Evolutionary conservation across 2,797 vertebrate genomes (phyloP), one percentile per base, ranked within the genome.

Genomic region (Poeciliopsis infans): DNA sequence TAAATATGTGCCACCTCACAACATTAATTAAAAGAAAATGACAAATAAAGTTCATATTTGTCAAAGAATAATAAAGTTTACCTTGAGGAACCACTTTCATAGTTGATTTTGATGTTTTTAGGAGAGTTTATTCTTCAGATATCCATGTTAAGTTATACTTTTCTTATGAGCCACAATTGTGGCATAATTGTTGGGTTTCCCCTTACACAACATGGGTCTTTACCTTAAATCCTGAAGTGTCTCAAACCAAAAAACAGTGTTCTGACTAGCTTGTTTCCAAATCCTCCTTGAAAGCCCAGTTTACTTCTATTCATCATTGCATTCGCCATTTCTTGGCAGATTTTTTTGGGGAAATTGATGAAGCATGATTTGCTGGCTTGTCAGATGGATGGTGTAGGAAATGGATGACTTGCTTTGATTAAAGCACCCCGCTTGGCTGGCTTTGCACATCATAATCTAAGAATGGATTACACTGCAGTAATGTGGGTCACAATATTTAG

Each of bases 371-470:
- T 90, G 88, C 85, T 91, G 85, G 85, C 75, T 72, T 85, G 85
- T 91, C 86, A 90, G 89, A 91, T 86, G 87, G 88, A 91, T 92
- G 90, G 78, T 76, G 82, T 77, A 82, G 73, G 90, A 87, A 93
- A 93, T 90, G 92, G 88, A 93, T 94, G 91, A 92, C 92, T 93
- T 91, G 90, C 89, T 93, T 93, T 95, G 92, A 94, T 94, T 92
- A 93, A 93, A 94, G 90, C 86, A 77, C 20, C 71, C 80, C 25
- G 89, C 90, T 93, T 92, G 92, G 91, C 92, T 85, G 88, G 83
- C 89, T 91, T 87, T 87, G 85, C 91, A 89, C 92, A 93, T 93
- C 89, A 93, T 92, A 92, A 92, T 93, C 90, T 93, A 90, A 91
- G 90, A 94, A 93, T 92, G 92, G 90, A 93, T 94, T 93, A 89